Evolutionary conservation across 2,888 invertebrate genomes (phyloP), one percentile per base, ranked within the genome.

Genomic region (Cephus pygmeus): DNA sequence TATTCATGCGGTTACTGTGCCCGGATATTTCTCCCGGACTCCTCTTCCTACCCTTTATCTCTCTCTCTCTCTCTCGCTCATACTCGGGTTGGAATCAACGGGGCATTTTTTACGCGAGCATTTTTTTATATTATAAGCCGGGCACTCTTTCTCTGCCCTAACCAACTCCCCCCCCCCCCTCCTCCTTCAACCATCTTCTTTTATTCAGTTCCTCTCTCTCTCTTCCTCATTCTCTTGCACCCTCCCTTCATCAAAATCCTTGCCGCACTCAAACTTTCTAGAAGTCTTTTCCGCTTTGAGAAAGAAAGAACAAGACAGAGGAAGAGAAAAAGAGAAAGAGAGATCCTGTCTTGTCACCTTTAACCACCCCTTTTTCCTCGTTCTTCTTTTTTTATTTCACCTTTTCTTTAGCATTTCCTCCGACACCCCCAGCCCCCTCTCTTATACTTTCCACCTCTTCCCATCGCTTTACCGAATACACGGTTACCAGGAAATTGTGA

Each of bases 401-500:
- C 71, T 71, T 71, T 23, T 33, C 71, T 34, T 12, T 71, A 31
- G 30, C 71, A 73, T 35, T 75, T 35, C 36, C 15, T 31, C 23
- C 34, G 3, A 6, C 12, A 31, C 68, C 33, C 31, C 31, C 34
- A 68, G 68, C 73, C 75, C 73, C 74, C 30, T 3, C 4, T 9
- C 33, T 15, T 69, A 31, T 30, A 71, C 34, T 15, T 74, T 74
- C 74, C 35, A n/a, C 74, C 74, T 34, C 76, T 78, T 68, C 74
- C 75, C 76, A 73, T 75, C 76, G 68, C 33, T 79, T 34, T 36
- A 73, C 69, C 73, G 71, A 75, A 81, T 84, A 81, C 81, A 81
- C 79, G 79, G 79, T 79, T 71, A 79, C 79, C 79, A 82, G 85
- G 83, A 87, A 85, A 87, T 87, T 87, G 88, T 84, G 82, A 87